Percentiles rank a stretch among this genome's conserved stretches.
These are phyloP conservation scores for Trichonephila inaurata DNA, from an alignment of 1,140 invertebrate genomes.

Conservation along the genomic window DNA sequence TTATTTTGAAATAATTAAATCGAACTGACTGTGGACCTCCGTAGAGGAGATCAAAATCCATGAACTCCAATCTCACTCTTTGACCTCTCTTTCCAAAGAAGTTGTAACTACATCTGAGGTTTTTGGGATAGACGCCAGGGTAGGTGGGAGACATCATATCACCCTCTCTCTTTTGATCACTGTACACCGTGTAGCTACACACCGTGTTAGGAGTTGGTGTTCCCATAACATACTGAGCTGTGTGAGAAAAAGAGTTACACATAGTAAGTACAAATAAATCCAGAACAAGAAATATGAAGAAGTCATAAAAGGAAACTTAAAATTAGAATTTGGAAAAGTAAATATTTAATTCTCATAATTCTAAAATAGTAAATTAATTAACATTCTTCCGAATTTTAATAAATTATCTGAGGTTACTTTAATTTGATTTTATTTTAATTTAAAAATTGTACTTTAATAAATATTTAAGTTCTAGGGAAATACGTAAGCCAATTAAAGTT, in stretches of 20 bases:
- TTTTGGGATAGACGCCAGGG: slow-evolving; percentile 98
- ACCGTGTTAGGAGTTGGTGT: slow-evolving; percentile 87
- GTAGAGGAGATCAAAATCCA: slow-evolving; percentile 99
- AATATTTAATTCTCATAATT: too few relatives aligned
- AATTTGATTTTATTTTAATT: too few relatives aligned
- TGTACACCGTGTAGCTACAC: slow-evolving; percentile 91
- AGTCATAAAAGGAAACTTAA: too few relatives aligned
- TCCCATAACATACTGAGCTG: slow-evolving; percentile 91
- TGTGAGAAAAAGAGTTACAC: neutral
- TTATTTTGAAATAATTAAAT: slow-evolving; percentile 78
- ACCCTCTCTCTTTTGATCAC: slow-evolving; percentile 89
- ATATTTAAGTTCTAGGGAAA: too few relatives aligned
- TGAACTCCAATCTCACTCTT: slow-evolving; percentile 96
- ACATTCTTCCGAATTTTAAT: too few relatives aligned
- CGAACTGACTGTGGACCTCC: slow-evolving; percentile 97
- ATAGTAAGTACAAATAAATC: neutral
- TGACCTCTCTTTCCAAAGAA: slow-evolving; percentile 94
- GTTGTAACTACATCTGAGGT: slow-evolving; percentile 93
- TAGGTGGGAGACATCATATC: slow-evolving; percentile 97
- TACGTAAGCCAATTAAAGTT: too few relatives aligned
- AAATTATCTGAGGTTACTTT: too few relatives aligned
- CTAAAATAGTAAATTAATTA: too few relatives aligned
- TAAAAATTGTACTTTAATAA: too few relatives aligned
- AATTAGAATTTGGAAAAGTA: too few relatives aligned
- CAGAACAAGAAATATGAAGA: neutral